Evolutionary conservation across 2,797 vertebrate genomes (phyloP), one percentile per base, ranked within the genome.

Genomic region (Pelobates cultripes): DNA sequence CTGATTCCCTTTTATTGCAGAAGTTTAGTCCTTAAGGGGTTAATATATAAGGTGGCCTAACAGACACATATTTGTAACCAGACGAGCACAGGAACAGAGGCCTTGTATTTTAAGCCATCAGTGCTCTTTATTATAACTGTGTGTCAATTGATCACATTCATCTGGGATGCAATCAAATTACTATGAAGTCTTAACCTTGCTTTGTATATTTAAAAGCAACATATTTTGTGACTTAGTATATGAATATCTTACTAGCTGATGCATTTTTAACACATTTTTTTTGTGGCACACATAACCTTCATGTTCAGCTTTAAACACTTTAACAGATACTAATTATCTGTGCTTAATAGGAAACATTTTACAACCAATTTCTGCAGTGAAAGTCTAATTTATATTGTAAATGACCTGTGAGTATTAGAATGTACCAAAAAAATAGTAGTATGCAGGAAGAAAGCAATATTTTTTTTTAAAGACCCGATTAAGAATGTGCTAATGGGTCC

Each of bases 341-440:
- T 44, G 3, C n/a, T 71, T 51, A 71, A 14, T 53, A 71, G 44
- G 44, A 71, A 4, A 15, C 43, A 61, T 43, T 64, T 66, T 51
- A 14, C 17, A 66, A 41, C 74, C 43, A 47, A 15, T 66, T 66
- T 66, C 61, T 40, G 9, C 12, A 15, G 7, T 41, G 28, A 64
- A 79, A 86, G 81, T 74, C 71, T 85, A 87, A 85, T 86, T 89
- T 81, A 86, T 79, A 82, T 88, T 64, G 43, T 51, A 76, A 51
- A 76, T 47, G 74, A 45, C 60, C 60, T 4, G 44, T 47, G 43
- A 45, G 45, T 51, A 66, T 76, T 64, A 64, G 60, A n/a, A 66
- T 64, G 74, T 76, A 76, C 43, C 74, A 47, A 76, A 64, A 75
- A 66, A 55, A 66, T 66, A 76, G 43, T 66, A 76, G 43, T 47